Evolutionary conservation across 2,888 invertebrate species (phyloP).

Genomic region (Dioctria linearis): DNA sequence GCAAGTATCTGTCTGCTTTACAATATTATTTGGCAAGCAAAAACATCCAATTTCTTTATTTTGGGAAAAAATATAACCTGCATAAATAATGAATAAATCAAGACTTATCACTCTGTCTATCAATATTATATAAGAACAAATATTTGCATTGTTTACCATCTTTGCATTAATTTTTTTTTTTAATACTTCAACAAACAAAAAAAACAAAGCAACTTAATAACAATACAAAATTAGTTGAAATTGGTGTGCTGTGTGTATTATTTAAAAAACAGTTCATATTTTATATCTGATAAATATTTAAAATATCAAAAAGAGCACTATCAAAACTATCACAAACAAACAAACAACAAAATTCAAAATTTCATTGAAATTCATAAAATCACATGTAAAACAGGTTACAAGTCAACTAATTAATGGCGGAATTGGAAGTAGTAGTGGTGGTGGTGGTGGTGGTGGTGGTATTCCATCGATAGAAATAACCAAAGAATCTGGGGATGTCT

Average conservation of each 20-base stretch:
- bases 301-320: background rate
- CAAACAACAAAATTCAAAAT: background rate
- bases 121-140: too few relatives aligned
- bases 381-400: slow-evolving; percentile 57
- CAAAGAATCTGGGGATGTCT: slow-evolving; percentile 65
- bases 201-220: too few relatives aligned
- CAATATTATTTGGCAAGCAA: too few relatives aligned
- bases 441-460: slow-evolving; percentile 62
- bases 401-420: slow-evolving; percentile 55
- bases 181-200: too few relatives aligned
- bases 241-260: background rate
- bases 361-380: slow-evolving; percentile 19
- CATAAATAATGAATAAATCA: too few relatives aligned
- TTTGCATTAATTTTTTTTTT: too few relatives aligned
- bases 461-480: slow-evolving; percentile 68
- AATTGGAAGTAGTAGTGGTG: slow-evolving; percentile 62
- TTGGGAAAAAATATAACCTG: too few relatives aligned
- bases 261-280: background rate
- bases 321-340: background rate
- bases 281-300: background rate
- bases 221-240: background rate
- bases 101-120: too few relatives aligned
- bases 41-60: too few relatives aligned
- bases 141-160: too few relatives aligned
- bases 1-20: too few relatives aligned